Base-by-base conservation (phyloP, 2,888 invertebrate species). In the Drepana falcataria region DNA sequence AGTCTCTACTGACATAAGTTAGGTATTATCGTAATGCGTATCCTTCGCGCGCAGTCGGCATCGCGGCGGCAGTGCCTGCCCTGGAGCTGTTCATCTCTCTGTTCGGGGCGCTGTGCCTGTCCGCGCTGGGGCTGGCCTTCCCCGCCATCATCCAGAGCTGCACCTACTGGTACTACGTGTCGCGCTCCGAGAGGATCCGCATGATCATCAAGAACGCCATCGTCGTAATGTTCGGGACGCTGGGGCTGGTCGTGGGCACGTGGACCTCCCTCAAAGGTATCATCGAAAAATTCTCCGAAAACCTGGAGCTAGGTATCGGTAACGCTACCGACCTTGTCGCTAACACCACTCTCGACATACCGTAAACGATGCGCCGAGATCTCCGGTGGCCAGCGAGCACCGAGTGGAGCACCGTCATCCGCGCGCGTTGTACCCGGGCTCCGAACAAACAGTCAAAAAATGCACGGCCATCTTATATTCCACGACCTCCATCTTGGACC, bases 71-170 rank as follows among this genome's bases (percentile, higher is more conserved):
- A 0, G 95, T 98, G 57, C 98, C 98, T 0, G 94, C 96, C 70
- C 85, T 98, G 75, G 96, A 96, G 58, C 88, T 96, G 49, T 96
- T 97, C 69, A 94, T 94, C 61, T 95, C 96, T 0, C 87, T 96
- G 48, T 95, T 96, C 72, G 98, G 98, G n/a, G 97, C 98, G 0
- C 92, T 98, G 2, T 97, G 97, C 63, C 91, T 97, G 49, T 97
- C 98, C 0, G 96, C 96, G 0, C 92, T 98, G 55, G 98, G 98
- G 0, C 91, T 98, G 51, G 96, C 97, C 1, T 96, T 98, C 80
- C 98, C 98, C 6, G 97, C 98, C 0, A 88, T 97, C 60, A 96
- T 98, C 65, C 96, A 98, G 75, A 93, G 95, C 63, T 94, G 95
- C 79, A 95, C 96, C 0, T 95, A 95, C 78, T 97, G 96, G 96